phyloP scores from a whole-genome alignment of 2,113 vertebrate species.

The Melospiza melodia region DNA sequence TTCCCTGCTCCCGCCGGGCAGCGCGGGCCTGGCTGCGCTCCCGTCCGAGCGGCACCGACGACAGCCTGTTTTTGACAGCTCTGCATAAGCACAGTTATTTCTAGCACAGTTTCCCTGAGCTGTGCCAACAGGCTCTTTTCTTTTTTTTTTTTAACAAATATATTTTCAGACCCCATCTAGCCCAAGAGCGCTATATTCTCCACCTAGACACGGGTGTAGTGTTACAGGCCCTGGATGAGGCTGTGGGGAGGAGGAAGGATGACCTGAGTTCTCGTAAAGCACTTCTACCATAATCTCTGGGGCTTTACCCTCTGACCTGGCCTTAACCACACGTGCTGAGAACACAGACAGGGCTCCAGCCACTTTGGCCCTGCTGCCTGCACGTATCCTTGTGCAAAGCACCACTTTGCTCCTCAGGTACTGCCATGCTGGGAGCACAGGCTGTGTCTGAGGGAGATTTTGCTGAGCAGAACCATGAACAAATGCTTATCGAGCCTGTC shows the following conservation, averaged over 20 bases:
- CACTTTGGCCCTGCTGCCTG: background rate
- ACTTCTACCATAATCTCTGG: background rate
- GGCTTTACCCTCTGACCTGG: background rate
- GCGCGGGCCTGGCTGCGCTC: slow-evolving; percentile 15
- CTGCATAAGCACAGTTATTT: slow-evolving; percentile 50
- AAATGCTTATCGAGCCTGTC: background rate
- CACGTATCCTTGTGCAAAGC: fast-evolving
- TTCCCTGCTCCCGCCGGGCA: background rate
- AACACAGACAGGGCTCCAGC: background rate
- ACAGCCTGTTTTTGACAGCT: slow-evolving; percentile 53
- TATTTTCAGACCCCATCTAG: slow-evolving; percentile 13
- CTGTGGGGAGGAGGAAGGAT: background rate
- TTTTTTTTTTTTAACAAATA: background rate
- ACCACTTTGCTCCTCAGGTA: background rate
- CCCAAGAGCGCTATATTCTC: background rate
- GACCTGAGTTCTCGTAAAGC: background rate
- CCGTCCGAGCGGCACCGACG: background rate
- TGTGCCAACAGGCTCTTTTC: background rate
- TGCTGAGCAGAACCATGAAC: fast-evolving
- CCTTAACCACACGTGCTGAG: background rate
- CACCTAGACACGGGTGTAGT: background rate
- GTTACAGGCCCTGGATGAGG: background rate
- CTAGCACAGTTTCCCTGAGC: slow-evolving; percentile 56
- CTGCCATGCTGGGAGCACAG: no score
- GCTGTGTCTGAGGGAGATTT: background rate